These are phyloP conservation scores for Donacobius atricapilla DNA, from an alignment of 2,113 vertebrate genomes.

Conservation along the genomic window DNA sequence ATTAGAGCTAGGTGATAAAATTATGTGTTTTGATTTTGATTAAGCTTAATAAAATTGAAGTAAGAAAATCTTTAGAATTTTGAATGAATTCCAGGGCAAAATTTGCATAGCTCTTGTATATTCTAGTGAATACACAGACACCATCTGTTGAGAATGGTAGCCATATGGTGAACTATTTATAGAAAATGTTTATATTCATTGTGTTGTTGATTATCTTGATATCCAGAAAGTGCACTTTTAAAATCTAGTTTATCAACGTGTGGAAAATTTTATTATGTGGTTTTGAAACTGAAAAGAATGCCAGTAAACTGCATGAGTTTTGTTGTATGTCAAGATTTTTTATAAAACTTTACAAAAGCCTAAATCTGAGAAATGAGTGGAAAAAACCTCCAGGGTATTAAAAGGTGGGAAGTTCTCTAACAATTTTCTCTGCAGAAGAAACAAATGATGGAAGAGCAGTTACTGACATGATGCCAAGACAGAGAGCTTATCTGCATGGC, in stretches of 20 bases:
- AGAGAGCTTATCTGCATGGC: not conserved
- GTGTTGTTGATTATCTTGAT: conserved; percentile 79
- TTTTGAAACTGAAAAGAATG: conserved; percentile 24
- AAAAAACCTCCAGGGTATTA: conserved; percentile 51
- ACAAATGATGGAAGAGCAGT: not conserved
- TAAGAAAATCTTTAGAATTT: not conserved
- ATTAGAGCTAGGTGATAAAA: not conserved
- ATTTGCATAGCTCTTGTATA: conserved; percentile 60
- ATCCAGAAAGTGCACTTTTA: conserved; percentile 59
- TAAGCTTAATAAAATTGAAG: not conserved
- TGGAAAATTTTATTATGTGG: conserved; percentile 22
- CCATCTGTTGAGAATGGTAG: conserved; percentile 83
- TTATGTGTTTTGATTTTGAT: not conserved
- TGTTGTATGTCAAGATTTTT: not conserved
- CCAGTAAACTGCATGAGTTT: conserved; percentile 5
- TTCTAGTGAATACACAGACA: conserved; percentile 85
- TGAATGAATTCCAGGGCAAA: conserved; percentile 46
- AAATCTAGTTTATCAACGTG: conserved; percentile 54
- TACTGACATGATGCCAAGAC: not conserved
- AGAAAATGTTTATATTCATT: conserved; percentile 80
- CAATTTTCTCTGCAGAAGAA: conserved; percentile 36
- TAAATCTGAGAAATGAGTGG: conserved; percentile 43
- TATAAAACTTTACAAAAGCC: not conserved
- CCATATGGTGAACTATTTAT: conserved; percentile 85
- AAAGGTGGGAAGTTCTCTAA: conserved; percentile 36